These are phyloP conservation scores for Salticus scenicus DNA, from an alignment of 2,888 invertebrate genomes.

Conservation along the genomic window DNA sequence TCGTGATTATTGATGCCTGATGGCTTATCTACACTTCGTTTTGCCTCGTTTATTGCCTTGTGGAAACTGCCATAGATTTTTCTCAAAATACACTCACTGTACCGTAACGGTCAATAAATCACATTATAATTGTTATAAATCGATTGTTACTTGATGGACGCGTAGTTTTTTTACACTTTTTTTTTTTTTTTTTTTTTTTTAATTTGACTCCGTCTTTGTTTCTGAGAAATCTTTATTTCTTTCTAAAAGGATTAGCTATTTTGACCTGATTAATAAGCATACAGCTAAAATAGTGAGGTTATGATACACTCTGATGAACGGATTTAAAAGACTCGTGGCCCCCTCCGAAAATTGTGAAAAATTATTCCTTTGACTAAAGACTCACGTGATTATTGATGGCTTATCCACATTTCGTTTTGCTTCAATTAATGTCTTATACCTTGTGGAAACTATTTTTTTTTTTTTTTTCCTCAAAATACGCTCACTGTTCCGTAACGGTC, in stretches of 20 bases:
- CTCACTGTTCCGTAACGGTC: neutral
- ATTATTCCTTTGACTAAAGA: constrained; percentile 8
- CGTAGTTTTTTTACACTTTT: neutral
- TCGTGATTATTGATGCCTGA: constrained; percentile 7
- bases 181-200: too few species aligned
- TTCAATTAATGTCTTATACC: neutral
- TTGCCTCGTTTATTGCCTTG: neutral
- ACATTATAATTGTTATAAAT: neutral
- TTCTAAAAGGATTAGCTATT: too few species aligned
- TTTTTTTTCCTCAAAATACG: neutral
- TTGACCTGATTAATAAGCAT: too few species aligned
- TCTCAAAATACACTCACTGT: neutral
- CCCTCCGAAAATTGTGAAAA: neutral
- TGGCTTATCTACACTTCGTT: neutral
- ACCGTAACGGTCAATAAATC: neutral
- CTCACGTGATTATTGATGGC: neutral
- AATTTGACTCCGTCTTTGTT: too few species aligned
- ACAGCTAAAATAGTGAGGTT: too few species aligned
- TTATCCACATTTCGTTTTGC: neutral
- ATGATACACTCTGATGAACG: neutral
- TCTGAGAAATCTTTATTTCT: too few species aligned
- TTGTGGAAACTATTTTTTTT: neutral
- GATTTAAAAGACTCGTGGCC: neutral
- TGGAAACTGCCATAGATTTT: neutral
- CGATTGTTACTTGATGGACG: neutral